These are phyloP conservation scores for Sylvilagus floridanus DNA, from an alignment of 2,797 vertebrate genomes.

Conservation along the genomic window DNA sequence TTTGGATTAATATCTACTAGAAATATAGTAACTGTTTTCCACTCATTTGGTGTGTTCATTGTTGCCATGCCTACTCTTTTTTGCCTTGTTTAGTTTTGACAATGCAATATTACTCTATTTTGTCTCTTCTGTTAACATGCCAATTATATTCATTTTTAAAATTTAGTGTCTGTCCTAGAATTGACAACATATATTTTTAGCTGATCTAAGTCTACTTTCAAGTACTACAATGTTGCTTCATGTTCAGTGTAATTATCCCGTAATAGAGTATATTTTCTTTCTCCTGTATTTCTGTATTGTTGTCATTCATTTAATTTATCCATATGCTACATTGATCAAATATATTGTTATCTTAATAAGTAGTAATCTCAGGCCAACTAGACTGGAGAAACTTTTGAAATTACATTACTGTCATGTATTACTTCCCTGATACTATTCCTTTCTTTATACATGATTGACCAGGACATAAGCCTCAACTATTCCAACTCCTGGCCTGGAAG, in stretches of 20 bases:
- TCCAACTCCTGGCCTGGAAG: no score
- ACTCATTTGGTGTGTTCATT: background rate
- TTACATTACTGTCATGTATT: background rate
- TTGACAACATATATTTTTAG: background rate
- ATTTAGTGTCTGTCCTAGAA: background rate
- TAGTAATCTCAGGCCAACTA: background rate
- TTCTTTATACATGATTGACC: background rate
- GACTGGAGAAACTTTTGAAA: background rate
- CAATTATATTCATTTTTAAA: background rate
- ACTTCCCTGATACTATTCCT: background rate
- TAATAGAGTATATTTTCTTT: background rate
- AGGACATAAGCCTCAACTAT: no score
- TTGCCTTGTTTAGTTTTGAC: background rate
- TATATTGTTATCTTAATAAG: background rate
- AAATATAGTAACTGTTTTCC: background rate
- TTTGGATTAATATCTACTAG: background rate
- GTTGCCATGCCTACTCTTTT: background rate
- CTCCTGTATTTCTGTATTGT: background rate
- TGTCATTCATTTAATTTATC: background rate
- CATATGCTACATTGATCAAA: background rate
- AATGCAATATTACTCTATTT: background rate
- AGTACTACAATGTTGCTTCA: background rate
- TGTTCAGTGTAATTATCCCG: background rate
- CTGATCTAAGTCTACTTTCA: background rate
- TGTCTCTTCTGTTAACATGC: background rate